Evolutionary conservation across 2,113 vertebrate genomes (phyloP), one percentile per base, ranked within the genome.

Genomic region (Apteryx mantelli): DNA sequence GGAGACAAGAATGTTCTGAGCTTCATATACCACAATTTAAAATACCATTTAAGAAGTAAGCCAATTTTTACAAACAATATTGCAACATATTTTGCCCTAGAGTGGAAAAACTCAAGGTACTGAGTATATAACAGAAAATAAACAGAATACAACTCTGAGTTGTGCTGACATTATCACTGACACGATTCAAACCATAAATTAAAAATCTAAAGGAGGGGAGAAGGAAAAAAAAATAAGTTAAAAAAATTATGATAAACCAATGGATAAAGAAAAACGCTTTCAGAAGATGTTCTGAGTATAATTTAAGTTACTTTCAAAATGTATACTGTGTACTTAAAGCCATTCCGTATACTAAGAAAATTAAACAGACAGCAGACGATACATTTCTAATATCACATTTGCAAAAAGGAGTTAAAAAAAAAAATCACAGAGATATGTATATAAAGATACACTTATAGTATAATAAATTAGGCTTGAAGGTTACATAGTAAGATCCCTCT

Each of bases 11-110:
- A 83, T 6, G 3, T 81, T 86, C 46, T 61, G 87, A 94, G 68
- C 48, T 86, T 78, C 95, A 88, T 94, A 97, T 44, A 91, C 36
- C 84, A 94, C 61, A 91, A 83, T 84, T 91, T 78, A 82, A 87
- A 92, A 70, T 20, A 91, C 1, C 3, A 70, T 69, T 82, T 63
- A 24, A 90, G 92, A 90, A 52, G 6, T 26, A 91, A 80, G 4
- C 13, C 16, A 56, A 69, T 22, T 79, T 91, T 26, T 32, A 52
- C 6, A 46, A 70, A 53, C 25, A 94, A 50, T 38, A 82, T 46
- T 55, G 21, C 36, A 94, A 88, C 85, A 75, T 48, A 60, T 30
- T 81, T 68, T 86, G 55, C 48, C 69, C 55, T 68, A 25, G 0
- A 0, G n/a, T 50, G 83, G 38, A 32, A 88, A 89, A 89, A 82